A percentile compares a stretch with the other conserved stretches of the same genome.
phyloP scores from a whole-genome alignment of 2,888 invertebrate species.

The Sphaerophoria rueppellii region DNA sequence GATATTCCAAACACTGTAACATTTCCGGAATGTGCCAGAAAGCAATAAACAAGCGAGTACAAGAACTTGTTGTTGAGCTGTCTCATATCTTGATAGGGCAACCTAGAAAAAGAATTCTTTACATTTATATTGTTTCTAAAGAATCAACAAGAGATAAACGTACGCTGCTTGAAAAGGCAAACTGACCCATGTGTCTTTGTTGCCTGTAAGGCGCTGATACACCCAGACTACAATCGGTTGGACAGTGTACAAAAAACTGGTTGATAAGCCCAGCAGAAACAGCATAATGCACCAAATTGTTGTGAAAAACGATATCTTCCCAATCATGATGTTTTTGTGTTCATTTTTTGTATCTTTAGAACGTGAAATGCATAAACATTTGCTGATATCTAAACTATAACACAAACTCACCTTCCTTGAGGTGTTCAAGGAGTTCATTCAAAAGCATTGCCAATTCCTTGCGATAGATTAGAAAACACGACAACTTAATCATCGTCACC shows the following conservation, averaged over 20 bases:
- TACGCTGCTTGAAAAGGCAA: slow-evolving; percentile 60
- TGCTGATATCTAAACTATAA: too few species aligned
- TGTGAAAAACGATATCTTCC: slow-evolving; percentile 12
- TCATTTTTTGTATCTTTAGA: not conserved
- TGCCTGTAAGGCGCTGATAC: slow-evolving; percentile 12
- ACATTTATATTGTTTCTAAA: not conserved
- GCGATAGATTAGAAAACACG: slow-evolving; percentile 42
- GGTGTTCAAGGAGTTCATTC: slow-evolving; percentile 26
- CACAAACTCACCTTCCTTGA: slow-evolving; percentile 31
- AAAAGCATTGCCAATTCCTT: slow-evolving; percentile 37
- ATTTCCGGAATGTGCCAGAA: slow-evolving; percentile 49
- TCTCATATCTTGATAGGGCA: slow-evolving; percentile 60
- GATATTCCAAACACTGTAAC: slow-evolving; percentile 56
- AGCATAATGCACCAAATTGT: slow-evolving; percentile 19
- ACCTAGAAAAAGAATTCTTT: not conserved
- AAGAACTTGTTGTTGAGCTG: slow-evolving; percentile 22
- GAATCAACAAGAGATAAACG: not conserved
- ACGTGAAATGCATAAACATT: not conserved
- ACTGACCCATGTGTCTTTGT: slow-evolving; percentile 37
- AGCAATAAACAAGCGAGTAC: slow-evolving; percentile 31
- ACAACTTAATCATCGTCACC: slow-evolving; percentile 47
- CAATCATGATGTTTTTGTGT: slow-evolving; percentile 17
- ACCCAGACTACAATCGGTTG: slow-evolving; percentile 41
- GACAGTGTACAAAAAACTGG: slow-evolving; percentile 15
- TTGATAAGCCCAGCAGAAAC: slow-evolving; percentile 19